phyloP scores from a whole-genome alignment of 2,888 invertebrate genomes.

The Mesochorus sp. region DNA sequence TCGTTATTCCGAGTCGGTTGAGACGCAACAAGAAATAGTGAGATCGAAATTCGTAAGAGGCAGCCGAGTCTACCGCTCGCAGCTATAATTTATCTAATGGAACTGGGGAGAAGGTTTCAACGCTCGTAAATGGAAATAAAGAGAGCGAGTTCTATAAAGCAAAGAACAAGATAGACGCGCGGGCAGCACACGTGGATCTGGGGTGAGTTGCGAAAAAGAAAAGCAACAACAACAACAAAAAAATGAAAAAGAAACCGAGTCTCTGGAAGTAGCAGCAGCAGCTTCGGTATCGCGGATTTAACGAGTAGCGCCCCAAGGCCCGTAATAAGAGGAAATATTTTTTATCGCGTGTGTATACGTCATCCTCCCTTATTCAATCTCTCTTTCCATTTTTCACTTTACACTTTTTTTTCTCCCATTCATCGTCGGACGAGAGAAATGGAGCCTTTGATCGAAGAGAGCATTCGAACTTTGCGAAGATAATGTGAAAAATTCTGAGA shows the following conservation, averaged over 20 bases:
- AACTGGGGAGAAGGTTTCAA: slow-evolving; percentile 43
- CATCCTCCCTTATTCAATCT: slow-evolving; percentile 18
- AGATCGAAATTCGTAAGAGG: slow-evolving; percentile 34
- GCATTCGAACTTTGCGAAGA: slow-evolving; percentile 19
- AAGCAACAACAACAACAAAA: too few relatives aligned
- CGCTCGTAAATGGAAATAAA: slow-evolving; percentile 31
- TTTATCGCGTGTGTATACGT: slow-evolving; percentile 18
- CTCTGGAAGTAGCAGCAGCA: neutral
- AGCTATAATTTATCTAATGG: slow-evolving; percentile 66
- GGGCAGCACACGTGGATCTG: neutral
- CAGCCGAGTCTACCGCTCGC: slow-evolving; percentile 16
- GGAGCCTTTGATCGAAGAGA: slow-evolving; percentile 22
- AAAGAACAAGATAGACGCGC: neutral
- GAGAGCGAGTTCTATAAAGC: slow-evolving; percentile 1
- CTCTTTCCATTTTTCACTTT: neutral
- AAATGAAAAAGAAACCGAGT: slow-evolving; percentile 5
- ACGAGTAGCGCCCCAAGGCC: slow-evolving; percentile 34
- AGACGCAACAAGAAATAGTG: neutral
- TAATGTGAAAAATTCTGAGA: slow-evolving; percentile 5
- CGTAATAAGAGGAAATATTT: neutral
- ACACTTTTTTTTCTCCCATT: neutral
- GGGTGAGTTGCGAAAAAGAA: too few relatives aligned
- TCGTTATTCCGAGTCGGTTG: too few relatives aligned
- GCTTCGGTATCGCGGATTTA: slow-evolving; percentile 30
- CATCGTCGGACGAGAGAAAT: slow-evolving; percentile 18